These are phyloP conservation scores for Lapara coniferarum DNA, from an alignment of 2,888 invertebrate species.

Conservation along the genomic window DNA sequence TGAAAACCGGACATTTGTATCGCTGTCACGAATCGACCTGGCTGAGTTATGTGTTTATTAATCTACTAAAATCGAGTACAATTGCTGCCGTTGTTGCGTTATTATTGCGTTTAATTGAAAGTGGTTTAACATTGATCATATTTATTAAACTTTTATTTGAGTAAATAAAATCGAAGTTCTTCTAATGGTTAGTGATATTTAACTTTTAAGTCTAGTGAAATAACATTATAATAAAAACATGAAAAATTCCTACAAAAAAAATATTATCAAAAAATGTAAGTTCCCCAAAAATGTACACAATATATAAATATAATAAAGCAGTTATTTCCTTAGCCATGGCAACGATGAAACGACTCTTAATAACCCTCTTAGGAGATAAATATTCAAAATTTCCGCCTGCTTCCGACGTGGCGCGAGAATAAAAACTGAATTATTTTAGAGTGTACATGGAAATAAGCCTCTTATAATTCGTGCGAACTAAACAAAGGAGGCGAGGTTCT, in stretches of 20 bases:
- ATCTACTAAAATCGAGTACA: conserved; percentile 56
- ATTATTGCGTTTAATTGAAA: conserved; percentile 1
- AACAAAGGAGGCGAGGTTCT: not conserved
- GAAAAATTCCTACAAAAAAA: not conserved
- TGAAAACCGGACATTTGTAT: conserved; percentile 39
- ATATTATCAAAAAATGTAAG: not conserved
- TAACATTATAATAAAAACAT: no score
- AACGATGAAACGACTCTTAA: conserved; percentile 47
- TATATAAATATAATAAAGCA: not conserved
- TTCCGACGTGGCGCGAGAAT: conserved; percentile 47
- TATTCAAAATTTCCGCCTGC: conserved; percentile 52
- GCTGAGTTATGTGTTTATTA: conserved; percentile 56
- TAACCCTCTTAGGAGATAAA: conserved; percentile 53
- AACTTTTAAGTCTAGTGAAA: no score
- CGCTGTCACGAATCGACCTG: conserved; percentile 53
- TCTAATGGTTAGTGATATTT: not conserved
- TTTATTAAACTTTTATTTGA: no score
- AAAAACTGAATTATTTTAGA: conserved; percentile 31
- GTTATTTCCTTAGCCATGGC: conserved; percentile 33
- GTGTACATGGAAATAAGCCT: conserved; percentile 9
- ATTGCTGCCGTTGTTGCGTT: conserved; percentile 40
- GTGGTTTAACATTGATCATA: not conserved
- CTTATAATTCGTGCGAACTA: conserved; percentile 3
- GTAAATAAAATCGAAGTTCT: no score
- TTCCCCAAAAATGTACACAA: not conserved